Conservation (phyloP, 2,888 invertebrate species). For the Germaria angustata region DNA sequence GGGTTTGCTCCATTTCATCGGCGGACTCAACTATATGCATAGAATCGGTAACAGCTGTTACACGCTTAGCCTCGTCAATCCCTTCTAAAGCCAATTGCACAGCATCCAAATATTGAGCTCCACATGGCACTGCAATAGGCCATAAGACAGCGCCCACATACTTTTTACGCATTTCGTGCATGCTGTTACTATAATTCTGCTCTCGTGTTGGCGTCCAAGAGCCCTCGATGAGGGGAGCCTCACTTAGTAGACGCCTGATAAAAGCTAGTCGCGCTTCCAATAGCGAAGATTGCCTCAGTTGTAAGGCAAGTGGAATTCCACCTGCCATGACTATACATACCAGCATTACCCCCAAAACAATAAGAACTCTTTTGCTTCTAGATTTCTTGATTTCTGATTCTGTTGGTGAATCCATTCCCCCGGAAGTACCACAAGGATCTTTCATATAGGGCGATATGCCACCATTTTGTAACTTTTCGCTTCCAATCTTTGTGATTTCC, state of each 20-base stretch:
- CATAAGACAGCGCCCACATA: conserved; percentile 81
- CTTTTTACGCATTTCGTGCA: conserved; percentile 80
- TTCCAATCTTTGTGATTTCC: conserved; percentile 78
- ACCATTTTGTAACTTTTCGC: conserved; percentile 78
- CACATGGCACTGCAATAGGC: conserved; percentile 82
- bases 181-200: conserved; percentile 73
- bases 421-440: conserved; percentile 73
- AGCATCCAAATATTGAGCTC: conserved; percentile 84
- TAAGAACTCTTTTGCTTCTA: conserved; percentile 75
- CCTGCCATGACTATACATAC: conserved; percentile 79
- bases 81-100: conserved; percentile 85
- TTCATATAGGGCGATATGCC: conserved; percentile 76
- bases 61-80: conserved; percentile 84
- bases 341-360: conserved; percentile 75
- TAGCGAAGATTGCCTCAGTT: conserved; percentile 82
- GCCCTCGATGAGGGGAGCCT: conserved; percentile 82
- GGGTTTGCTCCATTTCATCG: conserved; percentile 83
- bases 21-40: conserved; percentile 82
- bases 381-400: conserved; percentile 69
- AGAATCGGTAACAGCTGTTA: conserved; percentile 81
- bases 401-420: conserved; percentile 71
- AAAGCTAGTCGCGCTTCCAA: conserved; percentile 82
- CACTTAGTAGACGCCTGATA: conserved; percentile 81
- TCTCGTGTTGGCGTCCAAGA: conserved; percentile 77
- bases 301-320: conserved; percentile 81